Evolutionary conservation across 2,888 invertebrate species (phyloP).

Genomic region (Phania funesta): DNA sequence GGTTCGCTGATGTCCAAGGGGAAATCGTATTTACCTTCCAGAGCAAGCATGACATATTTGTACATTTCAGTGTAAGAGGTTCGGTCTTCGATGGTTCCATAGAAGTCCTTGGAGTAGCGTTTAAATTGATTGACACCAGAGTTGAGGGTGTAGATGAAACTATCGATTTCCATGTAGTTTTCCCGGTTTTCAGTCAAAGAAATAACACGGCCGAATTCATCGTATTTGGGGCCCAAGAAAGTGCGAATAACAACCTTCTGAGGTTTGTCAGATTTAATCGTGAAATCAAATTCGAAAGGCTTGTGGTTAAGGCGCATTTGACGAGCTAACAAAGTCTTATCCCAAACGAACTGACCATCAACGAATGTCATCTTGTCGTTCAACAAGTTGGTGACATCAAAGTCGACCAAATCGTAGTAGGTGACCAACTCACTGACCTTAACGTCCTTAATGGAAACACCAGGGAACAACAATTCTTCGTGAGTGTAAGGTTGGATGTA

Average conservation of each 20-base stretch:
- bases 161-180: conserved; percentile 84
- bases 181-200: conserved; percentile 83
- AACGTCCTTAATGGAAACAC: conserved; percentile 84
- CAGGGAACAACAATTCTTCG: conserved; percentile 83
- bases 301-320: conserved; percentile 87
- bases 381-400: conserved; percentile 81
- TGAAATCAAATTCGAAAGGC: conserved; percentile 83
- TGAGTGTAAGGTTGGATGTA: conserved; percentile 83
- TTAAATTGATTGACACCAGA: conserved; percentile 80
- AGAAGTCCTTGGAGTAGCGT: conserved; percentile 72
- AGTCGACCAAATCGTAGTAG: conserved; percentile 84
- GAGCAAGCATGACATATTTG: conserved; percentile 80
- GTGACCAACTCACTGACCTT: conserved; percentile 85
- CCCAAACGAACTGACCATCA: conserved; percentile 77
- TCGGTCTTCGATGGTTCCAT: conserved; percentile 82
- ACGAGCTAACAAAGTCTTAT: conserved; percentile 81
- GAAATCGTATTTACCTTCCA: conserved; percentile 80
- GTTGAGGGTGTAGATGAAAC: conserved; percentile 82
- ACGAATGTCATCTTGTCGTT: conserved; percentile 71
- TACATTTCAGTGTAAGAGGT: conserved; percentile 78
- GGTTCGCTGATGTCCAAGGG: conserved; percentile 80
- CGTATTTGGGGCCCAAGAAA: conserved; percentile 86
- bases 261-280: conserved; percentile 83
- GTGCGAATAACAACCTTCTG: conserved; percentile 83
- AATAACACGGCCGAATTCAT: conserved; percentile 80